Percentiles rank a stretch among this genome's conserved stretches.
Evolutionary conservation across 2,797 vertebrate genomes (phyloP).

Genomic region (Intellagama lesueurii): DNA sequence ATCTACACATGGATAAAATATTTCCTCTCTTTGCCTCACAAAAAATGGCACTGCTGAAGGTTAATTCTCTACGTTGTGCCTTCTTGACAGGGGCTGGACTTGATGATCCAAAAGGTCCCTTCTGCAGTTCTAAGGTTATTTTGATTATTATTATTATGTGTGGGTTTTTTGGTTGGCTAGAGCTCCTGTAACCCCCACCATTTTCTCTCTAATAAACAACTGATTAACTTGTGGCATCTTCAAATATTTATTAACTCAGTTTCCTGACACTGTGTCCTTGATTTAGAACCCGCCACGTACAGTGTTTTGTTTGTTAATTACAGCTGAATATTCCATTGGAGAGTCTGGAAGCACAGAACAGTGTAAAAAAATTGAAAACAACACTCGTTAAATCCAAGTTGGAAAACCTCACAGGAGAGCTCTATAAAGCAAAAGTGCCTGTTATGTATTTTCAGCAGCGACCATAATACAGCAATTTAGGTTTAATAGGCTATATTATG

Average conservation of each 20-base stretch:
- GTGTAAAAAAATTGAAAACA: background rate
- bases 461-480: conserved; percentile 1
- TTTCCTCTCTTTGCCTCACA: background rate
- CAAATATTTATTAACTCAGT: conserved; percentile 5
- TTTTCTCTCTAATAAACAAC: background rate
- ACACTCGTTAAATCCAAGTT: conserved; percentile 9
- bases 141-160: too few relatives aligned
- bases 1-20: background rate
- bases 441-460: conserved; percentile 12
- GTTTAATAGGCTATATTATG: conserved; percentile 5
- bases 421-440: background rate
- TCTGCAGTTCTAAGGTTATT: too few relatives aligned
- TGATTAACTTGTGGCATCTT: background rate
- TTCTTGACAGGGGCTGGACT: too few relatives aligned
- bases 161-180: background rate
- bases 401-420: conserved; percentile 6
- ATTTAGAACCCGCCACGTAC: conserved; percentile 15
- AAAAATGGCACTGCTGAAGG: background rate
- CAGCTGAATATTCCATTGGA: conserved; percentile 15
- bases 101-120: too few relatives aligned
- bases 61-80: background rate
- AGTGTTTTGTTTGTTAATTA: conserved; percentile 22
- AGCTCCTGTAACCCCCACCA: background rate
- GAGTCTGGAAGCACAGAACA: background rate
- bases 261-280: background rate